Conservation (phyloP, 2,797 vertebrate species). For the Cuniculus paca region DNA sequence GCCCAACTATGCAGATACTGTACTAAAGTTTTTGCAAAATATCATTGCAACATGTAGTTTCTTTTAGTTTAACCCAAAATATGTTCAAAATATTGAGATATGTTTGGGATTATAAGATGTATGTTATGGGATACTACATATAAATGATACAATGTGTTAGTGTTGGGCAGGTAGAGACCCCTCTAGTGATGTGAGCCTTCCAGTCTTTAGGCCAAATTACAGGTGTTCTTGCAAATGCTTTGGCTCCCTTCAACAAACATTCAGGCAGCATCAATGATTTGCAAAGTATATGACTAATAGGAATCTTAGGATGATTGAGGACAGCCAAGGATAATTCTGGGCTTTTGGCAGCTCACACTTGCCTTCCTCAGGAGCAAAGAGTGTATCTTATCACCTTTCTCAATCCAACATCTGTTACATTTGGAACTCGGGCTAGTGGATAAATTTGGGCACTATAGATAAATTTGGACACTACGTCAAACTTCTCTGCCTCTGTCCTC, state of each 20-base stretch:
- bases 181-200: not conserved
- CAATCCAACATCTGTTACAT: not conserved
- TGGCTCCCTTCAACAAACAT: not conserved
- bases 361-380: not conserved
- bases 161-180: not conserved
- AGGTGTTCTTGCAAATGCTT: not conserved
- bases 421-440: not conserved
- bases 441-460: not conserved
- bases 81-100: not conserved
- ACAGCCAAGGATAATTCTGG: not conserved
- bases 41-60: not conserved
- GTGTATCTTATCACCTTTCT: not conserved
- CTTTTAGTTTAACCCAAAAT: not conserved
- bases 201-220: not conserved
- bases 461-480: not conserved
- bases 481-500: not conserved
- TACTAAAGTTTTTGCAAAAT: not conserved
- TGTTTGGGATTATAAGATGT: not conserved
- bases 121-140: not conserved
- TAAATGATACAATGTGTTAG: not conserved
- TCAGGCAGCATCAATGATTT: not conserved
- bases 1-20: not conserved
- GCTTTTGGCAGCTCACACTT: not conserved
- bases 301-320: not conserved
- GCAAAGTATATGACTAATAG: not conserved